A percentile compares a stretch with the other conserved stretches of the same genome.
phyloP scores from a whole-genome alignment of 2,113 vertebrate genomes.

The Hyla sarda region DNA sequence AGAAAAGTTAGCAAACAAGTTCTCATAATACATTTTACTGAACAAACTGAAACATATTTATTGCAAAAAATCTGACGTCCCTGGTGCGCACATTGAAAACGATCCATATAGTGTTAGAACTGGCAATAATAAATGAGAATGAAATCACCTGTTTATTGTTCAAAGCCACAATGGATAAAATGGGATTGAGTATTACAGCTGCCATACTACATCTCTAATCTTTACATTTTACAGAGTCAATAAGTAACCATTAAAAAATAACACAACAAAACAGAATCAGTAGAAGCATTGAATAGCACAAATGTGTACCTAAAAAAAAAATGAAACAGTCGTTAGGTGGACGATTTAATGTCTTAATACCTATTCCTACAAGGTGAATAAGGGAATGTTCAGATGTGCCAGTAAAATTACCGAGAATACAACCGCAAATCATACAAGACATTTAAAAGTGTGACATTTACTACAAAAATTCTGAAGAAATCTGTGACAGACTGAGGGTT shows the following conservation, averaged over 20 bases:
- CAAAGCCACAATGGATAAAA: background rate
- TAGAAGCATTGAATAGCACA: too few species aligned
- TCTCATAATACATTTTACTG: conserved; percentile 45
- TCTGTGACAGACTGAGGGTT: too few species aligned
- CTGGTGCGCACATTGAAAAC: conserved; percentile 32
- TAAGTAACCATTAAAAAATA: background rate
- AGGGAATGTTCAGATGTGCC: too few species aligned
- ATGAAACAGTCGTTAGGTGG: too few species aligned
- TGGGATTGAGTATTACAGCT: background rate
- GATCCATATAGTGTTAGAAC: conserved; percentile 5
- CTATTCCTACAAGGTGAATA: too few species aligned
- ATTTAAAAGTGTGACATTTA: too few species aligned
- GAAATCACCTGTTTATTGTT: conserved; percentile 33
- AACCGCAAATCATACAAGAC: too few species aligned
- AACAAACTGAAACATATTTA: conserved; percentile 39
- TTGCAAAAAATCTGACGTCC: conserved; percentile 34
- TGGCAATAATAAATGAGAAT: conserved; percentile 25
- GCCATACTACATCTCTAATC: background rate
- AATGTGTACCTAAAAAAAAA: too few species aligned
- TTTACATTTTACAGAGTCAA: background rate
- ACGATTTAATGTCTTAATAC: too few species aligned
- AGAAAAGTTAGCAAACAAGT: conserved; percentile 52
- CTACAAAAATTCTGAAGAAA: too few species aligned
- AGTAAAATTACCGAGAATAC: too few species aligned
- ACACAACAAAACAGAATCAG: background rate